Conservation (phyloP, 2,797 vertebrate species). For the Gallinago solitaria region DNA sequence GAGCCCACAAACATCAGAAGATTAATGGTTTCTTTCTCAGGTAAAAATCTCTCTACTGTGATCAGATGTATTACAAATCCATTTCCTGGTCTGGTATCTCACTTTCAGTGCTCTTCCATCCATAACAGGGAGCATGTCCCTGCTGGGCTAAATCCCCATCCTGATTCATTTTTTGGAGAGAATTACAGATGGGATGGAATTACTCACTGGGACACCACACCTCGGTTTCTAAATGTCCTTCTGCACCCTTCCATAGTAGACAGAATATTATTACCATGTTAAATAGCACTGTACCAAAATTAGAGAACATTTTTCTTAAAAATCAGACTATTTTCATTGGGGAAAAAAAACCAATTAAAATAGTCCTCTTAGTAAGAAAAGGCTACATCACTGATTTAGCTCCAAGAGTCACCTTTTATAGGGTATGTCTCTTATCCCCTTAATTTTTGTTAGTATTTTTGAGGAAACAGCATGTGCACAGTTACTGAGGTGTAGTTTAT, state of each 20-base stretch:
- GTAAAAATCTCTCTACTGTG: background rate
- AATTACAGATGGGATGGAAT: background rate
- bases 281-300: background rate
- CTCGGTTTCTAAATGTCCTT: background rate
- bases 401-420: background rate
- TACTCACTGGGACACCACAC: background rate
- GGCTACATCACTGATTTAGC: background rate
- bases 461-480: rapidly evolving
- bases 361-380: background rate
- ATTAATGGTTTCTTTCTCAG: slow-evolving; percentile 1
- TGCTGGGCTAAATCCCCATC: background rate
- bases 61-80: slow-evolving; percentile 6
- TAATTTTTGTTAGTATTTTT: background rate
- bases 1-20: background rate
- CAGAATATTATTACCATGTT: background rate
- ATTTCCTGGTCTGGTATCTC: slow-evolving; percentile 9
- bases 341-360: background rate
- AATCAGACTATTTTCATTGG: background rate
- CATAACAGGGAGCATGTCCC: background rate
- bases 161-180: background rate
- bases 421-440: background rate
- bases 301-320: background rate
- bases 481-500: background rate
- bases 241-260: rapidly evolving
- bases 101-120: background rate